These are phyloP conservation scores for Tryphoninae sp. DNA, from an alignment of 2,888 invertebrate species.

Conservation along the genomic window DNA sequence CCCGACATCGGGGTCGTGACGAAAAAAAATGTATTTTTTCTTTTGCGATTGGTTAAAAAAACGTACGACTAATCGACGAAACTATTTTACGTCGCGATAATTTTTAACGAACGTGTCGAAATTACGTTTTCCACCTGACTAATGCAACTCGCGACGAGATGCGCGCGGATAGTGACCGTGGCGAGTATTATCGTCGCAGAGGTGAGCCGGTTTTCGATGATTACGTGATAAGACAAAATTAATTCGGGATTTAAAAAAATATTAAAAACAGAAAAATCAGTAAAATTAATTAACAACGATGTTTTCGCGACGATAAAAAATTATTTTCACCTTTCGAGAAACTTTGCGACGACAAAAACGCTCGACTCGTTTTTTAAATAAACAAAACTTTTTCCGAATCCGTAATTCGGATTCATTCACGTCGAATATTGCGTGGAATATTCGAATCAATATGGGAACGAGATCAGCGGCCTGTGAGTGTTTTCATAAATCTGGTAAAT, in stretches of 20 bases:
- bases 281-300: background rate
- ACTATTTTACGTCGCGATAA: too few species aligned
- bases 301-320: background rate
- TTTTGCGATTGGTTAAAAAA: background rate
- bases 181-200: conserved; percentile 1
- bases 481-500: background rate
- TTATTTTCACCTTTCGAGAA: background rate
- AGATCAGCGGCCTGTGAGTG: conserved; percentile 96
- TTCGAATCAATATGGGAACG: conserved; percentile 90
- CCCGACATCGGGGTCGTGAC: conserved; percentile 9
- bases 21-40: conserved; percentile 26
- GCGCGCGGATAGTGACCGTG: conserved; percentile 2
- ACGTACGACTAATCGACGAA: too few species aligned
- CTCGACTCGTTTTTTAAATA: background rate
- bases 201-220: conserved; percentile 25
- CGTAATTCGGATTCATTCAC: background rate
- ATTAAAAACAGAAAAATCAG: background rate
- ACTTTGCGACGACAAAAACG: background rate
- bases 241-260: background rate
- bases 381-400: too few species aligned
- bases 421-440: conserved; percentile 10
- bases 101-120: conserved; percentile 11
- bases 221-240: conserved; percentile 25
- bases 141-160: conserved; percentile 17
- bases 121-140: background rate